Conservation (phyloP, 2,888 invertebrate genomes). For the Sphinx pinastri region DNA sequence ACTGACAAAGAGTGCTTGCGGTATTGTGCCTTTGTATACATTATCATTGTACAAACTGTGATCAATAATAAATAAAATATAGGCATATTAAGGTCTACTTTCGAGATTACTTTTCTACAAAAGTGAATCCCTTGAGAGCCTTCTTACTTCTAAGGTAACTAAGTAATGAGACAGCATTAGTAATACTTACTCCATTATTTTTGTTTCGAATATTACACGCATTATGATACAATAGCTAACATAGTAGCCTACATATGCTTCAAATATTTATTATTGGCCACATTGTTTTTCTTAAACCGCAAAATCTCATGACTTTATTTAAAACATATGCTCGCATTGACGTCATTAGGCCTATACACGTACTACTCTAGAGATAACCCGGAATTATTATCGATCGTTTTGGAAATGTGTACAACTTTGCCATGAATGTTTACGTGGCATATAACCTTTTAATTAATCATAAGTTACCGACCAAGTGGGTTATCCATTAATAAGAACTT, state of each 20-base stretch:
- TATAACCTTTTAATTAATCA: slow-evolving; percentile 21
- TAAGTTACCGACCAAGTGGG: background rate
- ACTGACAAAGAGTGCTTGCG: no score
- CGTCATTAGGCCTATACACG: slow-evolving; percentile 30
- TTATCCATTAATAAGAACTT: background rate
- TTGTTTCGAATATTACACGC: no score
- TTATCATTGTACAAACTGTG: no score
- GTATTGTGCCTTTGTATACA: no score
- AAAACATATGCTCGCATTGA: slow-evolving; percentile 29
- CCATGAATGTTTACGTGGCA: slow-evolving; percentile 12
- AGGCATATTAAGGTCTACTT: no score
- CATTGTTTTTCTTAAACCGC: slow-evolving; percentile 5
- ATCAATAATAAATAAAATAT: no score
- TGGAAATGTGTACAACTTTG: slow-evolving; percentile 28
- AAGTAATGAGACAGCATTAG: no score
- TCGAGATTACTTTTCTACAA: no score
- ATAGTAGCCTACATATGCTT: background rate
- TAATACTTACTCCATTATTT: no score
- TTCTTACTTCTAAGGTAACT: no score
- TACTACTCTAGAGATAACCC: slow-evolving; percentile 28
- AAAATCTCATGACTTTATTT: slow-evolving; percentile 29
- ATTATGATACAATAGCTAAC: no score
- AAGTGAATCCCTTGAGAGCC: no score
- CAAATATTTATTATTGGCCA: background rate
- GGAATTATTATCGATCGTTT: slow-evolving; percentile 22